Conservation (phyloP, 2,797 vertebrate genomes). For the Rhinella marina region DNA sequence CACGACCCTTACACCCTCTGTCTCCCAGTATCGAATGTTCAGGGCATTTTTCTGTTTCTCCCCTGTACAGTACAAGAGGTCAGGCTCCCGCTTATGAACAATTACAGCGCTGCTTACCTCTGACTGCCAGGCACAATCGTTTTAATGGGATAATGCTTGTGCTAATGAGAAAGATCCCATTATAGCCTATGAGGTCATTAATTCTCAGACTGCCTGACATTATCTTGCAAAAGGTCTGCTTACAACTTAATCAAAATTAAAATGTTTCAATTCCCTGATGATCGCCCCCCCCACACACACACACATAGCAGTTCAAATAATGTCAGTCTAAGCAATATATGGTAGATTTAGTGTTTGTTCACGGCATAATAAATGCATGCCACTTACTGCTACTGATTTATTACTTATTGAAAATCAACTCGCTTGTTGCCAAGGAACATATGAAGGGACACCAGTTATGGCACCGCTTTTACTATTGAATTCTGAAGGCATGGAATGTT, state of each 20-base stretch:
- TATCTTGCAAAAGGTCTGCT: constrained; percentile 52
- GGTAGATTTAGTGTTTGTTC: neutral
- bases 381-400: constrained; percentile 45
- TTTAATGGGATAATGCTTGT: constrained; percentile 57
- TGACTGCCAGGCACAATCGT: constrained; percentile 29
- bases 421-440: constrained; percentile 46
- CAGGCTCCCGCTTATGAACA: constrained; percentile 40
- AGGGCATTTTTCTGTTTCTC: constrained; percentile 26
- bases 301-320: neutral
- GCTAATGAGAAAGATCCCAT: constrained; percentile 55
- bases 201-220: constrained; percentile 46
- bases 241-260: constrained; percentile 46
- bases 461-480: constrained; percentile 15
- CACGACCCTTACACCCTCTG: neutral
- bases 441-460: neutral
- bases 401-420: constrained; percentile 16
- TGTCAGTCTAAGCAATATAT: neutral
- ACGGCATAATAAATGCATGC: constrained; percentile 2
- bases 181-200: constrained; percentile 50
- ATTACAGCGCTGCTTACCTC: constrained; percentile 49
- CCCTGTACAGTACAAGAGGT: constrained; percentile 38
- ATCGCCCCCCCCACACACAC: neutral
- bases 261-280: constrained; percentile 28
- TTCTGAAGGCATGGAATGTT: constrained; percentile 7
- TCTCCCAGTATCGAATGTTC: constrained; percentile 29